phyloP scores from a whole-genome alignment of 2,888 invertebrate species.

The Elmis aenea region DNA sequence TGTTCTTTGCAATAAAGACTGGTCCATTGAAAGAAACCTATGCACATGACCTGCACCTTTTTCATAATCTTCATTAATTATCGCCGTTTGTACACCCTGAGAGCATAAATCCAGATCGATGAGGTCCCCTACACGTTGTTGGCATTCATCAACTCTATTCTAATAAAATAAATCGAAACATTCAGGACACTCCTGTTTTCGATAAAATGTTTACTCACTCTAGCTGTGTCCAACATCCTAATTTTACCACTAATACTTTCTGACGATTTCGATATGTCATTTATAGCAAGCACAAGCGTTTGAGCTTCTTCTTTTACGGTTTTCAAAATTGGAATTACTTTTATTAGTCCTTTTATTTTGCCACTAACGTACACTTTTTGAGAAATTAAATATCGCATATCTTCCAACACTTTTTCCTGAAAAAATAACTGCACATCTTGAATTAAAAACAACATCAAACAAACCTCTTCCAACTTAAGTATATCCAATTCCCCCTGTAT shows the following conservation, averaged over 20 bases:
- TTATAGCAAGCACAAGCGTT: conserved; percentile 78
- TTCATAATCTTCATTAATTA: conserved; percentile 94
- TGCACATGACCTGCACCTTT: conserved; percentile 94
- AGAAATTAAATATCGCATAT: conserved; percentile 65
- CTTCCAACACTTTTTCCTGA: conserved; percentile 65
- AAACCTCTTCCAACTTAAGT: conserved; percentile 56
- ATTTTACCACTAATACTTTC: conserved; percentile 96
- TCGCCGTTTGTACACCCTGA: conserved; percentile 93
- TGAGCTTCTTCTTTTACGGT: conserved; percentile 73
- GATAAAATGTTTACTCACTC: conserved; percentile 54
- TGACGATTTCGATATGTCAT: conserved; percentile 80
- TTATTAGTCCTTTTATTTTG: conserved; percentile 74
- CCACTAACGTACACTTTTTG: conserved; percentile 73
- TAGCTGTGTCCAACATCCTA: conserved; percentile 84
- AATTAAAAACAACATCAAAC: no score
- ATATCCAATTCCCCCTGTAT: conserved; percentile 54
- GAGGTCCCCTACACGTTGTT: conserved; percentile 89
- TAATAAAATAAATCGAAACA: conserved; percentile 40
- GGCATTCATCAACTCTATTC: conserved; percentile 90
- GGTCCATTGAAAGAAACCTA: conserved; percentile 89
- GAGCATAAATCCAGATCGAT: conserved; percentile 93
- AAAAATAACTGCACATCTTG: conserved; percentile 20
- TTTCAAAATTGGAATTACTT: conserved; percentile 74
- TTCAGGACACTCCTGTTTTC: neutral
- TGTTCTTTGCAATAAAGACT: conserved; percentile 69